phyloP scores from a whole-genome alignment of 1,140 invertebrate genomes.

The Orius laevigatus region DNA sequence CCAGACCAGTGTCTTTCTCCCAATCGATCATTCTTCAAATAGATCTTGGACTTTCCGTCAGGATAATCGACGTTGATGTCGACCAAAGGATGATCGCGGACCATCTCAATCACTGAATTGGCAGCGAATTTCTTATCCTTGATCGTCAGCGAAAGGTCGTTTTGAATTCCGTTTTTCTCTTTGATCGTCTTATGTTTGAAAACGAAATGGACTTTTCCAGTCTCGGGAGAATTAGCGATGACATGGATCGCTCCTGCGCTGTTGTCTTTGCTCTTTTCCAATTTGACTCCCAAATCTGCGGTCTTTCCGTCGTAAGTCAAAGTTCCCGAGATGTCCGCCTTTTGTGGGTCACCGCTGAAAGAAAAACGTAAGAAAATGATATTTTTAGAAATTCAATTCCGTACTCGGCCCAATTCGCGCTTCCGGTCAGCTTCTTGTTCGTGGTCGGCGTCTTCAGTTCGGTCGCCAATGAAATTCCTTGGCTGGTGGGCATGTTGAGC shows the following conservation, averaged over 20 bases:
- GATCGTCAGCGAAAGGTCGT: slow-evolving; percentile 27
- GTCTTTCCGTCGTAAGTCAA: slow-evolving; percentile 15
- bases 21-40: slow-evolving; percentile 14
- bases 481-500: background rate
- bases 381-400: background rate
- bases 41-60: slow-evolving; percentile 18
- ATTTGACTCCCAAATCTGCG: slow-evolving; percentile 34
- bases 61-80: slow-evolving; percentile 18
- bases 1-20: slow-evolving; percentile 8
- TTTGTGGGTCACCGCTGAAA: slow-evolving; percentile 1
- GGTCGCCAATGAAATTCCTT: background rate
- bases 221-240: slow-evolving; percentile 10
- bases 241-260: slow-evolving; percentile 4
- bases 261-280: slow-evolving; percentile 19
- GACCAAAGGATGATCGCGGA: slow-evolving; percentile 23
- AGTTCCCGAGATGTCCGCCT: slow-evolving; percentile 3
- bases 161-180: slow-evolving; percentile 28
- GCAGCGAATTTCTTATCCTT: slow-evolving; percentile 29
- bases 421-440: slow-evolving; percentile 12
- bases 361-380: background rate
- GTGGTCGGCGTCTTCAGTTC: slow-evolving; percentile 11
- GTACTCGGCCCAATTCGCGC: slow-evolving; percentile 1
- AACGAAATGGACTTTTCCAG: slow-evolving; percentile 15
- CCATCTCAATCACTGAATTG: slow-evolving; percentile 28
- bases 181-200: slow-evolving; percentile 10